Evolutionary conservation across 2,888 invertebrate species (phyloP), one percentile per base, ranked within the genome.

Genomic region (Vanessa cardui): DNA sequence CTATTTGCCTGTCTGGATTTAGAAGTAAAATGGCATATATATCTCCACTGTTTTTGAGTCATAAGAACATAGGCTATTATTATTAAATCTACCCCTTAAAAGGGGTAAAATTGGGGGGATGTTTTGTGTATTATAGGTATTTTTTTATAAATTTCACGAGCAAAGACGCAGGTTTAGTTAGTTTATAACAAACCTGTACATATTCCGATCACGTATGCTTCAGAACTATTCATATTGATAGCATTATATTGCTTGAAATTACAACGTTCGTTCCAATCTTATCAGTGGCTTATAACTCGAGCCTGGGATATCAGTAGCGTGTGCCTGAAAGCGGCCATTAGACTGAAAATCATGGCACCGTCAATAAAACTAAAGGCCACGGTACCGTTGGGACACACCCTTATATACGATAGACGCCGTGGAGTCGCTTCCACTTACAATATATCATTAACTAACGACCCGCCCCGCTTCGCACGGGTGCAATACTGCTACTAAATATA

Each of bases 261-360:
- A 56, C 56, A 33, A 54, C 54, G 26, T 44, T 26, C 45, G 59
- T 62, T 50, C 33, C 16, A 52, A 26, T 44, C n/a, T 62, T 62
- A 62, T 62, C 62, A 31, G 7, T 5, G 9, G 54, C 26, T 26
- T 54, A 62, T 56, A 56, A 56, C 56, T 56, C 54, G 62, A 52
- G 26, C 15, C 26, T 4, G 6, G 16, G 52, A 44, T 52, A 52
- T 50, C 62, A 52, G 58, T 64, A 54, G 63, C 64, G 64, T 62
- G 49, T 56, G 45, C 56, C 68, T 64, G 64, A 64, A 62, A 63
- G 67, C 52, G 56, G 63, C 61, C 66, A 62, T 68, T 72, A 70
- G 46, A 59, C 66, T 70, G 65, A 72, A 72, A 72, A 72, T 68
- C 69, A 71, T 69, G 49, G 66, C 66, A 52, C 64, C 66, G 64